Evolutionary conservation across 2,113 vertebrate genomes (phyloP), one percentile per base, ranked within the genome.

Genomic region (Polypterus bichir): DNA sequence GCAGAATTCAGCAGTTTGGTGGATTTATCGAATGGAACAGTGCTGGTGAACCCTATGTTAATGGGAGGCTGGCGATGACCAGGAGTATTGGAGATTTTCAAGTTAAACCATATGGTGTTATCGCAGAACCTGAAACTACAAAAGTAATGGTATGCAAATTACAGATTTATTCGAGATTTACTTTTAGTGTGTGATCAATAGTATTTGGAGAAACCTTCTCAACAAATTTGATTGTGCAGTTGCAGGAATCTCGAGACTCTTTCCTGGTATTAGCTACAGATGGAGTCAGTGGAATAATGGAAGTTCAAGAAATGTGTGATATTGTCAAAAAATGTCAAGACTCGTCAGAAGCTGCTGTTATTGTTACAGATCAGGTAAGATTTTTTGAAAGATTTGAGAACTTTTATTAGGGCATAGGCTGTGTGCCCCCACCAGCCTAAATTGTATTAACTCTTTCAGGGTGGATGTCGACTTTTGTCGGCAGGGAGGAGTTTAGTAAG

Each of bases 191-290:
- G 8, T 2, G 4, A 53, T 3, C n/a, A 7, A 45, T 59, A 8
- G 7, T 10, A 52, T 8, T 10, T 3, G 51, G 10, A 52, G 10
- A 52, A 57, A 54, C 53, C 55, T 49, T 3, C 3, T 9, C 7
- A 8, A 10, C 10, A 10, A 4, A 7, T 9, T 59, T 3, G 6
- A 4, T 27, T 48, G 56, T 46, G 45, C 48, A 69, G 68, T 51
- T 69, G 54, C 48, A 66, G n/a, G 65, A 67, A 49, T 9, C 10
- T 3, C 61, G 46, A 4, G 68, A 69, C 58, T 57, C 61, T 54
- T 69, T 69, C 62, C 62, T 69, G 48, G 61, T 66, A 4, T 56
- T 69, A 44, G 61, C 65, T 2, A 69, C 68, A 6, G 68, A 69
- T 49, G 68, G 68, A 1, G 62, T 69, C 48, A 69, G 62, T 55